A percentile compares a stretch with the other conserved stretches of the same genome.
Evolutionary conservation across 2,113 vertebrate species (phyloP).

Genomic region (Corydoras maculifer): DNA sequence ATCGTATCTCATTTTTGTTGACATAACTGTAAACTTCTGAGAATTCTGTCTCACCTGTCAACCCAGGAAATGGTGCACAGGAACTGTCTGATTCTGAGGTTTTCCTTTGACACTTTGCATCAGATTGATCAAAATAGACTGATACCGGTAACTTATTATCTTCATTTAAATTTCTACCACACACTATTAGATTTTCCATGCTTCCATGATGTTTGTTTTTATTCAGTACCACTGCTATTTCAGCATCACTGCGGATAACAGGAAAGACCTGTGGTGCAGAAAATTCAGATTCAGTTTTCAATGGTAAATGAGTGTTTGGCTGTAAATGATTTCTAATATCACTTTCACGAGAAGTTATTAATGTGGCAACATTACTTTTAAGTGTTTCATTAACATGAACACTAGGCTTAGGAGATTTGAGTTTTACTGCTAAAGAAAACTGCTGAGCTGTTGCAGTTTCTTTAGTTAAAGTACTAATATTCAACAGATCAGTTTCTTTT

Average conservation of each 20-base stretch:
- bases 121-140: conserved; percentile 14
- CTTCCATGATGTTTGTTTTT: neutral
- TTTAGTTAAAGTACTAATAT: neutral
- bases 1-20: conserved; percentile 15
- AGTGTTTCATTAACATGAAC: conserved; percentile 15
- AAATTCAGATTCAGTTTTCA: neutral
- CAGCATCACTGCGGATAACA: neutral
- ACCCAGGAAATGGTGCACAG: conserved; percentile 28
- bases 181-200: neutral
- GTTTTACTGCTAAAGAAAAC: conserved; percentile 1
- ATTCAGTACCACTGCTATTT: neutral
- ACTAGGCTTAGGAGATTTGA: conserved; percentile 8
- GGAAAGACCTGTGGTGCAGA: neutral
- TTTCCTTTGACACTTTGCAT: conserved; percentile 26
- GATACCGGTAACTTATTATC: conserved; percentile 10
- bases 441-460: neutral
- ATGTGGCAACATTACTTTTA: conserved; percentile 20
- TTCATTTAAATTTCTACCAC: no score
- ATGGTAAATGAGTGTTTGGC: conserved; percentile 1
- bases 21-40: conserved; percentile 3
- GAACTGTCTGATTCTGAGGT: conserved; percentile 24
- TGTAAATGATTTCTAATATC: conserved; percentile 30
- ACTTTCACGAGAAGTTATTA: neutral
- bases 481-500: conserved; percentile 1
- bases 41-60: neutral